Base-by-base conservation (phyloP, 2,888 invertebrate genomes). In the Nudaria mundana region DNA sequence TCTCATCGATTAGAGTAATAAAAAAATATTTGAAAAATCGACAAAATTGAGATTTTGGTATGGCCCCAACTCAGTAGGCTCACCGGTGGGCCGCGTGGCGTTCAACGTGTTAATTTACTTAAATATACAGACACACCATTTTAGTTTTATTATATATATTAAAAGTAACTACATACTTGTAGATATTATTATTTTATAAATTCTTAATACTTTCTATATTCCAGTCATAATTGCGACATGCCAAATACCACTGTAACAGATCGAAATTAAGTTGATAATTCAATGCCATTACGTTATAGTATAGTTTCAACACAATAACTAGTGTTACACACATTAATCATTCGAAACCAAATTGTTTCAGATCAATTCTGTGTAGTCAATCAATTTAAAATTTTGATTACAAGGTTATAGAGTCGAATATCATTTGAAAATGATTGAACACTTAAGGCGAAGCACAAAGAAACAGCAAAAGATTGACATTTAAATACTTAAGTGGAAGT, bases 401-500 rank as follows among this genome's bases (percentile, higher is more conserved):
- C 3, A 2, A n/a, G 1, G 1, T 0, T 0, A 13, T 66, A 71
- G 37, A 63, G 68, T 64, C 56, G 23, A 56, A 40, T 60, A 44
- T 71, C 3, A 44, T 23, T 48, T 55, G 48, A 14, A 13, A 29
- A 25, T 12, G 11, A 22, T 30, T 6, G 39, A 5, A 11, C 34
- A 62, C 52, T 79, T 78, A 78, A 82, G 73, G 75, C 66, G 62
- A 66, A 66, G 75, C 51, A 63, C 55, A 54, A 48, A 42, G 60
- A 59, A 63, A 69, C 61, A 69, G 65, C 59, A 59, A 68, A 69
- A 87, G 87, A 88, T 87, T 86, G 87, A 88, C 87, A 88, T 88
- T 86, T 88, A 87, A 88, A 87, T 86, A 76, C 72, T 81, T 83
- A 83, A 84, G 81, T 83, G 84, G 87, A 87, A 85, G 87, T 82